Conservation (phyloP, 2,113 vertebrate genomes). For the Ailurus styani region DNA sequence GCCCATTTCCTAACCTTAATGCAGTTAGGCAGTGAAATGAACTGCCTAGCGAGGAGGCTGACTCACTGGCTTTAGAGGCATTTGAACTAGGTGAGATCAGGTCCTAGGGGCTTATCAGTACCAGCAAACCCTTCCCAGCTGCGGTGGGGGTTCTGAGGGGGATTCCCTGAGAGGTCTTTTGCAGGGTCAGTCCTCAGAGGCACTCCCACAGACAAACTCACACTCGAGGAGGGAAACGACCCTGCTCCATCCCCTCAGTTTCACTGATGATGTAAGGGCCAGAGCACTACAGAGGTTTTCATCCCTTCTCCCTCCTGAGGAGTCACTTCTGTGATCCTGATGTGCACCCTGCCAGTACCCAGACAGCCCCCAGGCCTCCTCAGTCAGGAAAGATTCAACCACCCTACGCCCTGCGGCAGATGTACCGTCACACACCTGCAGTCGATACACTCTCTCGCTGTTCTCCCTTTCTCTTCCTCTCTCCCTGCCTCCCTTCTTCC, state of each 20-base stretch:
- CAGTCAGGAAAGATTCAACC: not conserved
- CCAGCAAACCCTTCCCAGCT: not conserved
- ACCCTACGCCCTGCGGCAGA: not conserved
- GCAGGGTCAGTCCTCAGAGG: not conserved
- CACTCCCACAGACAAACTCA: not conserved
- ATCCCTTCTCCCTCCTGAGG: constrained; percentile 14
- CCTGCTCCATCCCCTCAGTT: not conserved
- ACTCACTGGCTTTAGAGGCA: constrained; percentile 43
- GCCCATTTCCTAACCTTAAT: constrained; percentile 54
- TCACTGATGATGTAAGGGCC: not conserved
- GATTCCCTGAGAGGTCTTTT: not conserved
- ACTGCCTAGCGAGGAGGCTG: constrained; percentile 37
- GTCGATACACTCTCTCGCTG: not conserved
- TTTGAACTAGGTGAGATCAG: not conserved
- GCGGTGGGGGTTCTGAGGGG: not conserved
- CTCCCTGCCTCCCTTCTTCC: not conserved
- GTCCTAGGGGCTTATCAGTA: not conserved
- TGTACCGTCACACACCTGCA: not conserved
- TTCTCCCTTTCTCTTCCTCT: not conserved
- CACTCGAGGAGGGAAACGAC: not conserved
- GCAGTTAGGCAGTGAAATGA: constrained; percentile 51
- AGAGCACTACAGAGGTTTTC: not conserved
- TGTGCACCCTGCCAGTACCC: not conserved
- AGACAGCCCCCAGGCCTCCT: not conserved
- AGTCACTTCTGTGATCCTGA: constrained; percentile 34